Percentiles rank a stretch among this genome's conserved stretches.
Conservation (phyloP, 2,797 vertebrate genomes). For the Fundulus diaphanus region DNA sequence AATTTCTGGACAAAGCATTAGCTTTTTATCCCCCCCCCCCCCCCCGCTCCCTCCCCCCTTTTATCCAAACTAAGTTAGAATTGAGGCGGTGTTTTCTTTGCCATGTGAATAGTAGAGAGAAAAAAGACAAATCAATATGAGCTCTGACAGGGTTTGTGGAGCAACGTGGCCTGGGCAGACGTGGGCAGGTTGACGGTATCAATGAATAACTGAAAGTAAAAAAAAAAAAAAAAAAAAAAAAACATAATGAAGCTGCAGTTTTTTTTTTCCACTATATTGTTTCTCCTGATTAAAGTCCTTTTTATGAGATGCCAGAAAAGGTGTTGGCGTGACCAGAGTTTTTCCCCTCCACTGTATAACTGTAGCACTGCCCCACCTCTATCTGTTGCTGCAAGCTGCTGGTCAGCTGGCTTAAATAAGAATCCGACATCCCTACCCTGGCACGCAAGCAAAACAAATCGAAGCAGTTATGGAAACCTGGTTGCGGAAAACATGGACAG, state of each 20-base stretch:
- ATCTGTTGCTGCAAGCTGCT: background rate
- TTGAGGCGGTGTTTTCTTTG: conserved; percentile 14
- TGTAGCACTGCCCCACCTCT: background rate
- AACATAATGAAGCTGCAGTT: background rate
- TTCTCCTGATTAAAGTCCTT: background rate
- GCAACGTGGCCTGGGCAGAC: background rate
- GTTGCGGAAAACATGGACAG: background rate
- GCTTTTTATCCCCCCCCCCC: too few species aligned
- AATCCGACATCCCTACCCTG: background rate
- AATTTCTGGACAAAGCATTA: conserved; percentile 37
- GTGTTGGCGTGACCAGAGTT: background rate
- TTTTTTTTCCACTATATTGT: background rate
- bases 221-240: background rate
- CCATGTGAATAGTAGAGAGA: conserved; percentile 16
- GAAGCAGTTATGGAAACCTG: background rate
- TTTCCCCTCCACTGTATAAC: background rate
- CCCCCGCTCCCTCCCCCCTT: too few species aligned
- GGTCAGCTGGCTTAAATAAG: background rate
- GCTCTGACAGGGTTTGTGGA: background rate
- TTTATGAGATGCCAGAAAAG: background rate
- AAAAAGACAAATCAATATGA: background rate
- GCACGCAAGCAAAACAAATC: background rate
- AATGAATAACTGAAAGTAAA: background rate
- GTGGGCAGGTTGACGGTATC: too few species aligned
- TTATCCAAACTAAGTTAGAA: conserved; percentile 32